Evolutionary conservation across 2,888 invertebrate genomes (phyloP), one percentile per base, ranked within the genome.

Genomic region (Clivina fossor): DNA sequence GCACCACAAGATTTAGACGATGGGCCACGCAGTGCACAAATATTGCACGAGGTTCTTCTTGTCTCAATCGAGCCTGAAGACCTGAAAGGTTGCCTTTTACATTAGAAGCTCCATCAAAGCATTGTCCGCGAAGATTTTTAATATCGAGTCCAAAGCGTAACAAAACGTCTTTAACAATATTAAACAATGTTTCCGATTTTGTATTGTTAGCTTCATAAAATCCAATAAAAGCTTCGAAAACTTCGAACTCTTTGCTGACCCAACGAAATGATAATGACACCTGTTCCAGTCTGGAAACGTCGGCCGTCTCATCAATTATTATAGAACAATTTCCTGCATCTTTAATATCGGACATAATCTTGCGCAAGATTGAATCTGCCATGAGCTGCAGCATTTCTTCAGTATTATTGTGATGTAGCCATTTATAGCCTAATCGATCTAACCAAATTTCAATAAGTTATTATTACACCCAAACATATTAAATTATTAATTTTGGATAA

Each of bases 121-220:
- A 46, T 32, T 47, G 47, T 2, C 32, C 47, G 33, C 47, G 47
- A 47, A 47, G 47, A 32, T 47, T n/a, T 47, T 47, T 32, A 19
- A 47, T 33, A 11, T 47, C 33, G 18, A 47, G 22, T 32, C 32
- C 33, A 33, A 47, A 47, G 47, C 47, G 47, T 11, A 47, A 18
- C 30, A 47, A 47, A n/a, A 15, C 47, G 20, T 47, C 33, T 33
- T 30, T 47, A 20, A 16, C 16, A 16, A 47, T 15, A 32, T 47
- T 47, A 33, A 32, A 32, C 9, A 26, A 43, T 5, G 47, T 47
- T 18, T 32, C 47, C 11, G 47, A 47, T 32, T 1, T 33, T 19
- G 18, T 46, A 47, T 19, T 33, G 20, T 22, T 47, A 16, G 32
- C 33, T 32, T 32, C 47, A 20, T 28, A 46, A 46, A 46, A 44